Conservation (phyloP, 23 tunicate genomes). For the Clavelina lepadiformis region DNA sequence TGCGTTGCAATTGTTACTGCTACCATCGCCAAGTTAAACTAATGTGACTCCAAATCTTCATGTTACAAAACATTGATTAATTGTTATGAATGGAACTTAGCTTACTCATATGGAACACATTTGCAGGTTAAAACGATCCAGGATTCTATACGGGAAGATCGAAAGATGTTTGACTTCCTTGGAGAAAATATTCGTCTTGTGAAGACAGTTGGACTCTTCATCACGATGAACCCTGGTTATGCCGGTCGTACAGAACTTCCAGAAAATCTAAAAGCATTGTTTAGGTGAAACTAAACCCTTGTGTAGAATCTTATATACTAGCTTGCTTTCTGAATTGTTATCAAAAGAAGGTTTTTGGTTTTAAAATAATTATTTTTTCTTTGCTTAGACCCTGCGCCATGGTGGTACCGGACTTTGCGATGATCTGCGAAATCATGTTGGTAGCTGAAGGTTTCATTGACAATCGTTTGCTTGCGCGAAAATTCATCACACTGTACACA, state of each 20-base stretch:
- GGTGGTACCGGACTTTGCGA: slow-evolving; percentile 98
- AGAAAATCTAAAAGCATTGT: slow-evolving; percentile 91
- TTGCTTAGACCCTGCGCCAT: slow-evolving; percentile 94
- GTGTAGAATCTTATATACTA: not conserved
- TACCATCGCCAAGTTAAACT: not conserved
- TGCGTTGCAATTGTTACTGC: not conserved
- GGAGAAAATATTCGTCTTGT: slow-evolving; percentile 90
- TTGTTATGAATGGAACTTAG: too few species aligned
- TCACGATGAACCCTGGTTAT: slow-evolving; percentile 99
- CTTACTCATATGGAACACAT: too few species aligned
- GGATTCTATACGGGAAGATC: slow-evolving; percentile 91
- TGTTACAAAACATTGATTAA: not conserved
- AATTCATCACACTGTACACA: slow-evolving; percentile 98
- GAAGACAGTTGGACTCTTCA: slow-evolving; percentile 90
- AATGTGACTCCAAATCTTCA: too few species aligned
- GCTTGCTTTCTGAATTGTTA: too few species aligned
- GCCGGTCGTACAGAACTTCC: slow-evolving; percentile 98
- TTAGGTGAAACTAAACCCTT: slow-evolving; percentile 39
- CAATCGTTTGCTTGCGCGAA: slow-evolving; percentile 84
- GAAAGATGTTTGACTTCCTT: slow-evolving; percentile 74
- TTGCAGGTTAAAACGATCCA: slow-evolving; percentile 89
- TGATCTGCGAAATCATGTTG: slow-evolving; percentile 99
- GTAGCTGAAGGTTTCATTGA: slow-evolving; percentile 98
- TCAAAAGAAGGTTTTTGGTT: too few species aligned
- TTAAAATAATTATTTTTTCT: not conserved